Base-by-base conservation (phyloP, 1,140 invertebrate species). In the Galleria mellonella region DNA sequence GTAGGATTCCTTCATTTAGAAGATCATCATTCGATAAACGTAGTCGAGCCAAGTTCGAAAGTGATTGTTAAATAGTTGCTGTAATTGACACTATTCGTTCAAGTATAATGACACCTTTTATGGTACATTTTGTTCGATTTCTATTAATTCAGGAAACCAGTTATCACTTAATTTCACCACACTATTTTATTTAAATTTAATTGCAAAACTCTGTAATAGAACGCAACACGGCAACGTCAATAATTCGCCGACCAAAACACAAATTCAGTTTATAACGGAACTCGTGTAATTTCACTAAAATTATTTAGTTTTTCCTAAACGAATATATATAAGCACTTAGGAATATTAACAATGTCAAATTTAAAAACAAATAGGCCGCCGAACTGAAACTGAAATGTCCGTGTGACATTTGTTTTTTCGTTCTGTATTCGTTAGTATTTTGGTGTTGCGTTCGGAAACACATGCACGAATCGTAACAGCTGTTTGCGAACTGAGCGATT, bases 1-100 rank as follows among this genome's bases (percentile, higher is more conserved):
- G 66, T 81, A 73, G 43, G 70, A 62, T 43, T 85, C 78, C 72
- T 82, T 85, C 82, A 83, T 85, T 72, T 81, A 85, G 61, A 63
- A 67, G 66, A 61, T 57, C 69, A 72, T 70, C 35, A 33, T 47
- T 41, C 9, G 38, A 41, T 30, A 11, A 29, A 7, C 17, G 17
- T 33, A 3, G 6, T 7, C n/a, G 2, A 27, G 17, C 1, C 10
- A 28, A 29, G 8, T 11, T 39, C 17, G 32, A 47, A 43, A 40
- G 49, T 51, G 39, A 46, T 13, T 43, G 11, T 32, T 17, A 10
- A 36, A 29, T 11, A 35, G 11, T 35, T 35, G 32, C 5, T 11
- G 32, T 15, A 5, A 9, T 13, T 35, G 10, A 23, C 17, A 12
- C 9, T 10, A 33, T 14, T 36, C 13, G 10, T 36, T 14, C 5